Evolutionary conservation across 2,113 vertebrate species (phyloP).

Genomic region (Diphyllodes magnificus): DNA sequence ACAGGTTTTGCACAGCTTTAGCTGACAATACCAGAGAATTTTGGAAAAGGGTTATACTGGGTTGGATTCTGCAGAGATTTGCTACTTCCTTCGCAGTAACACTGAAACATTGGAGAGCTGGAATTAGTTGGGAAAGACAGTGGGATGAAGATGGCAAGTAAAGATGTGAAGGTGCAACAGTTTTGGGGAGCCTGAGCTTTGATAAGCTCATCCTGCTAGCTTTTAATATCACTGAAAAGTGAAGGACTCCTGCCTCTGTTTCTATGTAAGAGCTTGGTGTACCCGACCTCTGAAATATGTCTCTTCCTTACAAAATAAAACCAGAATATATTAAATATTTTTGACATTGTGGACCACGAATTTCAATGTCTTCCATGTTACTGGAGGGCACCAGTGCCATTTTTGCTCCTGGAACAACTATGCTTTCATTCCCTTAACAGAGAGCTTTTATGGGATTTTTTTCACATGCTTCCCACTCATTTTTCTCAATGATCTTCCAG

Average conservation of each 20-base stretch:
- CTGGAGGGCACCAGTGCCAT: not conserved
- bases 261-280: not conserved
- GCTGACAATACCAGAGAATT: not conserved
- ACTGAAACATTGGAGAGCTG: not conserved
- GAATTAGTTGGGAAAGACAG: not conserved
- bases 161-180: not conserved
- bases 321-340: not conserved
- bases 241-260: not conserved
- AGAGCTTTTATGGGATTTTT: not conserved
- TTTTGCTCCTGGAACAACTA: not conserved
- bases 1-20: not conserved
- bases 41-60: rapidly evolving
- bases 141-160: not conserved
- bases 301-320: not conserved
- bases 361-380: not conserved
- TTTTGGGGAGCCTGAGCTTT: not conserved
- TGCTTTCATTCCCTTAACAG: not conserved
- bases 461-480: not conserved
- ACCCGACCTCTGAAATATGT: not conserved
- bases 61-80: not conserved
- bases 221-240: not conserved
- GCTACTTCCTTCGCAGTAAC: not conserved
- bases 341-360: not conserved
- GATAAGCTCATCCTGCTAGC: not conserved
- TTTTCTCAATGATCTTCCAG: not conserved